Evolutionary conservation across 2,797 vertebrate species (phyloP).

Genomic region (Aplochiton taeniatus): DNA sequence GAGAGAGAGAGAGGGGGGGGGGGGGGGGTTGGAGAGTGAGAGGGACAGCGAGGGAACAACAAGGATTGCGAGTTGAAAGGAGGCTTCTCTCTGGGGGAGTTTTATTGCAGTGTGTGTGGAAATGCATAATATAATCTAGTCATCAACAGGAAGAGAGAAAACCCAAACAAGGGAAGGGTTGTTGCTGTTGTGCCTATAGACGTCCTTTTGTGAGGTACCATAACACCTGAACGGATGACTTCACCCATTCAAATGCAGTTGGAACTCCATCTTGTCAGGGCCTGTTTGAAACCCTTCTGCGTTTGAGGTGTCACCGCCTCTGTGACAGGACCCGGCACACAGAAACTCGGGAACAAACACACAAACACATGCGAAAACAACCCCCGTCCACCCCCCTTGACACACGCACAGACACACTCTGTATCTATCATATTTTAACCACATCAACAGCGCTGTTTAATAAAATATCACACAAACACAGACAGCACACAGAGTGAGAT

Average conservation of each 20-base stretch:
- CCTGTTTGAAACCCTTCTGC: not conserved
- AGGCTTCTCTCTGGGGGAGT: not conserved
- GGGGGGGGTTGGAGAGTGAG: constrained; percentile 10
- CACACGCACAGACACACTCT: constrained; percentile 1
- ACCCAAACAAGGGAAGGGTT: not conserved
- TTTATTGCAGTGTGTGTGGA: not conserved
- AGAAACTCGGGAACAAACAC: constrained; percentile 1
- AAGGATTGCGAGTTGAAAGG: not conserved
- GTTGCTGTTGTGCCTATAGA: not conserved
- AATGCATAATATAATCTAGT: constrained; percentile 11
- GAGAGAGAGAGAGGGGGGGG: not conserved
- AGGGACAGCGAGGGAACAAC: constrained; percentile 30
- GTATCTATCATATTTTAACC: not conserved
- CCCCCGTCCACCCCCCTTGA: constrained; percentile 3
- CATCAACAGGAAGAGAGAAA: not conserved
- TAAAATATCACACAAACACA: not conserved
- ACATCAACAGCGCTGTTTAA: too few relatives aligned
- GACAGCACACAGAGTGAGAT: not conserved
- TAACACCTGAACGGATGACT: constrained; percentile 1
- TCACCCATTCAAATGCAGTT: constrained; percentile 5
- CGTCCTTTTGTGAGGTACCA: not conserved
- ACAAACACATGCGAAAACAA: too few relatives aligned
- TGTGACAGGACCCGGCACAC: constrained; percentile 10
- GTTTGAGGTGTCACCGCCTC: constrained; percentile 1
- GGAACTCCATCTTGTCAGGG: constrained; percentile 4